Evolutionary conservation across 2,797 vertebrate species (phyloP).

Genomic region (Peromyscus aztecus): DNA sequence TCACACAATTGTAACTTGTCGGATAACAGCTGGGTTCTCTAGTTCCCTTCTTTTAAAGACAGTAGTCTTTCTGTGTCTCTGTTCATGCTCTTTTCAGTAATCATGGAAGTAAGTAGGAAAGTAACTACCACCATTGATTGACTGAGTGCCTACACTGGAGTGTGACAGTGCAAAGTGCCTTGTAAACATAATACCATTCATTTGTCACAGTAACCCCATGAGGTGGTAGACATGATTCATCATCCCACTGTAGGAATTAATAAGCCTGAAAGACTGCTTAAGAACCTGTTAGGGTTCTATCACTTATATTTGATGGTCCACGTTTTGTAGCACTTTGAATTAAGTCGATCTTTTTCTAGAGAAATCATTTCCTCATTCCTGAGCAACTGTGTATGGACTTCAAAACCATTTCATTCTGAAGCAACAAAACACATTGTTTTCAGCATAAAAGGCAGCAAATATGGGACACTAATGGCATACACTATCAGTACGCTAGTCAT

Average conservation of each 20-base stretch:
- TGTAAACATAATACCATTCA: slow-evolving; percentile 5
- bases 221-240: neutral
- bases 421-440: slow-evolving; percentile 2
- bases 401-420: slow-evolving; percentile 40
- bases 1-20: neutral
- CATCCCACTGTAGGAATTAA: slow-evolving; percentile 8
- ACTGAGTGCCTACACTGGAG: neutral
- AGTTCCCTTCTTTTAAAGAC: slow-evolving; percentile 19
- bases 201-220: neutral
- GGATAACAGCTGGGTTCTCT: neutral
- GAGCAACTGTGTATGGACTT: slow-evolving; percentile 39
- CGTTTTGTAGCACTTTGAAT: slow-evolving; percentile 23
- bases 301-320: slow-evolving; percentile 35
- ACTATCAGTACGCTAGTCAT: neutral
- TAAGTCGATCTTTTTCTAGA: neutral
- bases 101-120: slow-evolving; percentile 18
- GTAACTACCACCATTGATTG: slow-evolving; percentile 15
- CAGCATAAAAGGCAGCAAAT: slow-evolving; percentile 19
- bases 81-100: slow-evolving; percentile 37
- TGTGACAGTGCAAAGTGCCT: neutral
- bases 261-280: slow-evolving; percentile 35
- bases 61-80: neutral
- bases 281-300: slow-evolving; percentile 58
- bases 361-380: slow-evolving; percentile 33
- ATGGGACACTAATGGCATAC: neutral